Evolutionary conservation across 2,113 vertebrate species (phyloP), one percentile per base, ranked within the genome.

Genomic region (Ibidorhyncha struthersii): DNA sequence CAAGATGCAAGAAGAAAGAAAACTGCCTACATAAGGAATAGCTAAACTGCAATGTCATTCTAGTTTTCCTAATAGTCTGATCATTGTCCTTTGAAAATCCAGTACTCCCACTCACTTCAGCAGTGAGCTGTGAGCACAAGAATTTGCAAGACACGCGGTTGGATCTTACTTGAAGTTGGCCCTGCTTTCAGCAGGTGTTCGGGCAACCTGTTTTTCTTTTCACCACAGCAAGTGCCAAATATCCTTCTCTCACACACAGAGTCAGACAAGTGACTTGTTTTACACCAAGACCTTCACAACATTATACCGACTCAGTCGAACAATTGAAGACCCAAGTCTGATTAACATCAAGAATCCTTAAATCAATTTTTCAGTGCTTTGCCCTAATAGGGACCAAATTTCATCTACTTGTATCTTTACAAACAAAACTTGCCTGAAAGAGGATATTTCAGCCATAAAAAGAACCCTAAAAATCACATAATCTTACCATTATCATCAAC

Each of bases 401-500:
- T 65, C 20, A 71, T 56, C 36, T 70, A 15, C 34, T 84, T 2
- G 0, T 56, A 45, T 66, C 47, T 32, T 79, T n/a, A 63, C 16
- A 20, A 82, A 17, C 10, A 84, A 86, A 47, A 11, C 13, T 23
- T 91, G 27, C 29, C 52, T 27, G 15, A 6, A 73, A 38, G 66
- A 77, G 30, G 20, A 38, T 21, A 30, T 34, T 93, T 63, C 66
- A 58, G 26, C 50, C 23, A 36, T 19, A 34, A 82, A 45, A 78
- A 45, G 25, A 2, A 34, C 9, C 22, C 3, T 32, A 61, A 92
- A 69, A 6, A 2, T 12, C 62, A 80, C 43, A 61, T 32, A 72
- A 70, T 55, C 99, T 98, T 98, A 99, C 99, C 99, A 0, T 99
- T 99, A 93, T 99, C 99, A 34, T 99, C 99, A 86, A 99, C 99